Percentiles rank a stretch among this genome's conserved stretches.
Conservation (phyloP, 2,797 vertebrate genomes). For the Helostoma temminkii region DNA sequence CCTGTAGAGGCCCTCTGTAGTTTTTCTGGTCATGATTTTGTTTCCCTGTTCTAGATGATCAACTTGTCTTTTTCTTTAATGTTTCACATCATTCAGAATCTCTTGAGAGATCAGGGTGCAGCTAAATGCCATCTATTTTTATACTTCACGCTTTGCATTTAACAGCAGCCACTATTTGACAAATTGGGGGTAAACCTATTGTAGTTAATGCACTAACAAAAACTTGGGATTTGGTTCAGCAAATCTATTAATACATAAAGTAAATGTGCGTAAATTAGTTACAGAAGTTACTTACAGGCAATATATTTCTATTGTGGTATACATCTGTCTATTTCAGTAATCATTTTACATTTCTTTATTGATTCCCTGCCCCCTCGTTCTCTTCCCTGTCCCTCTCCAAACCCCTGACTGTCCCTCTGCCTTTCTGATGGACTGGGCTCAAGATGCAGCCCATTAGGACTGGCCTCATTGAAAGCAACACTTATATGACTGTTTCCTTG, state of each 20-base stretch:
- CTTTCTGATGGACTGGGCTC: constrained; percentile 62
- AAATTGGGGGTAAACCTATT: constrained; percentile 14
- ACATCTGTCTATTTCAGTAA: constrained; percentile 38
- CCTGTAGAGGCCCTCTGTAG: constrained; percentile 9
- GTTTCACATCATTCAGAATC: constrained; percentile 35
- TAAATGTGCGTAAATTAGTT: constrained; percentile 16
- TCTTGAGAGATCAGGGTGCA: constrained; percentile 8
- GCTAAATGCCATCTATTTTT: constrained; percentile 43
- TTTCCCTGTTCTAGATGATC: constrained; percentile 17
- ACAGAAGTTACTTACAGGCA: not conserved
- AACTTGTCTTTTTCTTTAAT: constrained; percentile 14
- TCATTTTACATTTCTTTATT: constrained; percentile 68
- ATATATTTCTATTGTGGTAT: constrained; percentile 34
- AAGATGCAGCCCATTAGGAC: constrained; percentile 67
- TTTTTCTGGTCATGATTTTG: constrained; percentile 16
- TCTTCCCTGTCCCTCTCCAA: constrained; percentile 37
- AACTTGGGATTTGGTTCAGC: constrained; percentile 1
- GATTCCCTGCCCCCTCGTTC: constrained; percentile 18
- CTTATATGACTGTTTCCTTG: constrained; percentile 77
- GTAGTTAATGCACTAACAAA: constrained; percentile 25
- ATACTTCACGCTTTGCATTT: constrained; percentile 18
- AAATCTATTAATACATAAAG: constrained; percentile 1
- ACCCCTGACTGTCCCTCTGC: constrained; percentile 49
- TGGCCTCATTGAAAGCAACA: constrained; percentile 72
- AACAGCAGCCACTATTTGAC: constrained; percentile 33